A percentile compares a stretch with the other conserved stretches of the same genome.
Conservation (phyloP, 2,888 invertebrate species). For the Lottia gigantea region DNA sequence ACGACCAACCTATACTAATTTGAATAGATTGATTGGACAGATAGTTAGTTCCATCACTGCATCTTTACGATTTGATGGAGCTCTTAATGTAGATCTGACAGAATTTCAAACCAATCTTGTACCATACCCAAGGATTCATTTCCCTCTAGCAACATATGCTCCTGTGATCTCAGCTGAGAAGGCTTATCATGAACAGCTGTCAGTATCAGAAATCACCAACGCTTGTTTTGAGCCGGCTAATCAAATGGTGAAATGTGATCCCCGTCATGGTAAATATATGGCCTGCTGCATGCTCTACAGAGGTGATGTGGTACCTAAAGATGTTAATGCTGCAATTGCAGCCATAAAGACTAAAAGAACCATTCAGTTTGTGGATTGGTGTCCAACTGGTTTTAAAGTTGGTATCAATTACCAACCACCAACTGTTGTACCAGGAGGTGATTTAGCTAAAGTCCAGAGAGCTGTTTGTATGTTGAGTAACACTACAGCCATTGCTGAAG, state of each 20-base stretch:
- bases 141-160: slow-evolving; percentile 85
- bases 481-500: slow-evolving; percentile 91
- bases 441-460: slow-evolving; percentile 76
- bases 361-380: slow-evolving; percentile 66
- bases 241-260: slow-evolving; percentile 67
- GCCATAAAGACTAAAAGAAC: slow-evolving; percentile 65
- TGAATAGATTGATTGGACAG: slow-evolving; percentile 93
- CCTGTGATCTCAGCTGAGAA: slow-evolving; percentile 95
- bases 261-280: slow-evolving; percentile 70
- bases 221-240: slow-evolving; percentile 63
- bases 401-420: slow-evolving; percentile 89
- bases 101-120: slow-evolving; percentile 71
- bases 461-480: slow-evolving; percentile 90
- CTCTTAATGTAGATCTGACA: slow-evolving; percentile 71
- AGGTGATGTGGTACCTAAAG: slow-evolving; percentile 67
- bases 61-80: slow-evolving; percentile 70
- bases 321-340: slow-evolving; percentile 65
- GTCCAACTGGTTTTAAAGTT: slow-evolving; percentile 68
- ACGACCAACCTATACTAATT: slow-evolving; percentile 85
- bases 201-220: slow-evolving; percentile 62
- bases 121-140: slow-evolving; percentile 77
- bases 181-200: slow-evolving; percentile 87
- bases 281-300: slow-evolving; percentile 69
- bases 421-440: slow-evolving; percentile 73
- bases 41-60: slow-evolving; percentile 72